Evolutionary conservation across 1,140 invertebrate species (phyloP).

Genomic region (Neotoxoptera formosana): DNA sequence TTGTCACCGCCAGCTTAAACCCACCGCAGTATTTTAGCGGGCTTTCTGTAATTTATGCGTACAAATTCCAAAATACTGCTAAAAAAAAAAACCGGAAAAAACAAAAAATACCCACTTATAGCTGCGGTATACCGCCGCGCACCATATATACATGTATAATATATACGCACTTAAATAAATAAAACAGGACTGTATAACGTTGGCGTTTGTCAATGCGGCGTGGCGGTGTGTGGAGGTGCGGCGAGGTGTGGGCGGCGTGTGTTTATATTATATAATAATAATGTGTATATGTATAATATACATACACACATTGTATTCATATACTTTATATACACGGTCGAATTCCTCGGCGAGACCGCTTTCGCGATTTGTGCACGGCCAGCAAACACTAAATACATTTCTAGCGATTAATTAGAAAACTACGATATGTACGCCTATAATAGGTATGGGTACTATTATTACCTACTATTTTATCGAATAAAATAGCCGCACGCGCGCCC

Average conservation of each 20-base stretch:
- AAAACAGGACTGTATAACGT: neutral
- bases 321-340: neutral
- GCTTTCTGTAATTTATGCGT: slow-evolving; percentile 34
- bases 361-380: slow-evolving; percentile 1
- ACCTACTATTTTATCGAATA: neutral
- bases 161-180: neutral
- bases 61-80: slow-evolving; percentile 1
- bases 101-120: slow-evolving; percentile 8
- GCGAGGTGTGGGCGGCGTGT: neutral
- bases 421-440: neutral
- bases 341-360: neutral
- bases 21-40: slow-evolving; percentile 28
- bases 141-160: neutral
- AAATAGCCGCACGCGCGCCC: no score
- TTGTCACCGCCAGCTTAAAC: slow-evolving; percentile 40
- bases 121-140: neutral
- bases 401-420: neutral
- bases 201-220: neutral
- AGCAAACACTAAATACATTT: neutral
- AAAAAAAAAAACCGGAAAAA: neutral
- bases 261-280: neutral
- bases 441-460: neutral
- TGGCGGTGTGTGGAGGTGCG: neutral
- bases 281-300: neutral
- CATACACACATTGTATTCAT: no score